phyloP scores from a whole-genome alignment of 2,888 invertebrate genomes.

The Drosophila rubida region DNA sequence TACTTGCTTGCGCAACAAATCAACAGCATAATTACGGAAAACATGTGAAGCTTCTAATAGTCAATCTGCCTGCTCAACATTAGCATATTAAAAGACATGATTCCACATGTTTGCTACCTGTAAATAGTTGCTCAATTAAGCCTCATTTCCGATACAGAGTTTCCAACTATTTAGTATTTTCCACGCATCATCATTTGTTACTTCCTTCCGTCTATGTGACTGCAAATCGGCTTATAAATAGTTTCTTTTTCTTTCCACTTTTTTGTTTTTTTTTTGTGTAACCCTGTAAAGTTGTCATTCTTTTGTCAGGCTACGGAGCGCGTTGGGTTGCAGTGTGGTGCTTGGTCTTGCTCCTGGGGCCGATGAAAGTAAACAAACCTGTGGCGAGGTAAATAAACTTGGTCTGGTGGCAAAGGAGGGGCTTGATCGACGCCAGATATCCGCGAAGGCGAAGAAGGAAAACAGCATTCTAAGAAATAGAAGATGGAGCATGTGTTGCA shows the following conservation, averaged over 20 bases:
- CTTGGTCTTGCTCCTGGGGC: conserved; percentile 10
- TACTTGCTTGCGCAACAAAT: not conserved
- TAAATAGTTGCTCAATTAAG: conserved; percentile 37
- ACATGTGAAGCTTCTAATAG: not conserved
- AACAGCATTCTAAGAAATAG: conserved; percentile 72
- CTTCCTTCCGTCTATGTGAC: conserved; percentile 72
- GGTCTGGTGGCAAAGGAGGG: conserved; percentile 28
- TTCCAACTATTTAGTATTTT: conserved; percentile 57
- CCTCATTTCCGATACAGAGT: conserved; percentile 43
- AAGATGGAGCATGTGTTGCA: conserved; percentile 29
- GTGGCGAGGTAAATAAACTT: conserved; percentile 71
- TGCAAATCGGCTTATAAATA: conserved; percentile 25
- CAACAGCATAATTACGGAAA: not conserved
- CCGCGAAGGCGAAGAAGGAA: conserved; percentile 49
- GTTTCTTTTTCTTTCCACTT: conserved; percentile 4
- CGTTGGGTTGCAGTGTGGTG: not conserved
- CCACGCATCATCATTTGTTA: conserved; percentile 63
- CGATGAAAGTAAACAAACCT: conserved; percentile 52
- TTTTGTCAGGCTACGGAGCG: conserved; percentile 19
- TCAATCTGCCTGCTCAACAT: conserved; percentile 7
- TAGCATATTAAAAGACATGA: conserved; percentile 59
- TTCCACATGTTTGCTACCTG: conserved; percentile 38
- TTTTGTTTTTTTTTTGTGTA: not conserved
- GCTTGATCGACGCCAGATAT: conserved; percentile 60
- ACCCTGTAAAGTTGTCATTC: conserved; percentile 5